Base-by-base conservation (phyloP, 2,888 invertebrate genomes). In the Andrena bicolor region DNA sequence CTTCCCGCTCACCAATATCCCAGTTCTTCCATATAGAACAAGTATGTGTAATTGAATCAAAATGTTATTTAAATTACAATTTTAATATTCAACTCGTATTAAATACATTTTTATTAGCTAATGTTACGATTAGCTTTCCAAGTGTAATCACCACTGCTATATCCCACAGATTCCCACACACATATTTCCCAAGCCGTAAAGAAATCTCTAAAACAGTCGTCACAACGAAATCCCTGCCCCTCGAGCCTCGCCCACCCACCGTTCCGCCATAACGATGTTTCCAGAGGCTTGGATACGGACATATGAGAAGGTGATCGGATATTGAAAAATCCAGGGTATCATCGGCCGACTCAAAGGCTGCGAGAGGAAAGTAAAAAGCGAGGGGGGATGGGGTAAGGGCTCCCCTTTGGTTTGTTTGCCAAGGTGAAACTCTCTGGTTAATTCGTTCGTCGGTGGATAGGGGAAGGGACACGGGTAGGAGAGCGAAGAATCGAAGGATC, bases 341-440 rank as follows among this genome's bases (percentile, higher is more conserved):
- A 51, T 58, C n/a, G 66, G 66, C 32, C 32, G 69, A 10, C 41
- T 53, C n/a, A 65, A 53, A 58, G 48, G 10, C 41, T 41, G 41
- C 1, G 71, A 16, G 28, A 48, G 28, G 32, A 2, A 35, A 20
- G 20, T 28, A 28, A 16, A 30, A 72, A 56, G 26, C 26, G 20
- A 26, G 49, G 48, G 2, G 48, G 2, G 5, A 1, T 2, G 48
- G 2, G 5, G 23, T 2, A 16, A 23, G 8, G 58, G 7, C 51
- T 61, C 41, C 26, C 26, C 20, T 13, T 32, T 26, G 64, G 32
- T 53, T 23, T 82, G 70, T 82, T 80, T 80, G 75, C 75, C 70
- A 53, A 71, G 61, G 70, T 56, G 80, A 82, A 82, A 60, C 66
- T 70, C 53, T 74, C 60, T 7, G 80, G 76, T 70, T 80, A 83